Percentiles rank a stretch among this genome's conserved stretches.
phyloP scores from a whole-genome alignment of 2,113 vertebrate species.

The Daubentonia madagascariensis region DNA sequence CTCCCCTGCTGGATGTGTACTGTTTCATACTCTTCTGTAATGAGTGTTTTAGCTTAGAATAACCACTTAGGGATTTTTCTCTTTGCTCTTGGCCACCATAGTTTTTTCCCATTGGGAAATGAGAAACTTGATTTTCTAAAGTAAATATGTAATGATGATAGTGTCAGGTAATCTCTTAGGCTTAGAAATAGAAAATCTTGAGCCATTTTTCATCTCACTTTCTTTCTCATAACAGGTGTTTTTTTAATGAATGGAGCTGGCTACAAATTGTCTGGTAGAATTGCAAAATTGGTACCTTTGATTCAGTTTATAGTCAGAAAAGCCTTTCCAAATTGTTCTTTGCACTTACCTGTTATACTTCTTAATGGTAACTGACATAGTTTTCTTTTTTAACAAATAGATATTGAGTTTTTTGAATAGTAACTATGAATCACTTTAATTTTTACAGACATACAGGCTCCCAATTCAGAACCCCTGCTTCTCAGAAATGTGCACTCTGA shows the following conservation, averaged over 20 bases:
- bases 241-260: background rate
- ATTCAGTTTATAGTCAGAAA: background rate
- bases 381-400: background rate
- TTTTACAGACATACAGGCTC: conserved; percentile 87
- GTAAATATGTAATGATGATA: background rate
- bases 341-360: background rate
- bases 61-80: background rate
- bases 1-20: conserved; percentile 5
- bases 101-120: conserved; percentile 15
- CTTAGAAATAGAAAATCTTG: background rate
- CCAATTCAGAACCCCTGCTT: conserved; percentile 79
- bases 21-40: background rate
- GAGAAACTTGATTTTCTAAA: conserved; percentile 13
- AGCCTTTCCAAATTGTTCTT: background rate
- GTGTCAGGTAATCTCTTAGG: background rate
- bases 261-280: background rate
- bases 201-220: background rate
- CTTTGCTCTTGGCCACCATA: background rate
- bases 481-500: conserved; percentile 87
- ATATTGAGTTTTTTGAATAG: background rate
- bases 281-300: background rate
- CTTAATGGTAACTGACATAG: background rate
- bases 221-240: background rate
- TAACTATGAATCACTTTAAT: conserved; percentile 9
- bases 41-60: background rate